Evolutionary conservation across 1,140 invertebrate genomes (phyloP), one percentile per base, ranked within the genome.

Genomic region (Anoplophora glabripennis): DNA sequence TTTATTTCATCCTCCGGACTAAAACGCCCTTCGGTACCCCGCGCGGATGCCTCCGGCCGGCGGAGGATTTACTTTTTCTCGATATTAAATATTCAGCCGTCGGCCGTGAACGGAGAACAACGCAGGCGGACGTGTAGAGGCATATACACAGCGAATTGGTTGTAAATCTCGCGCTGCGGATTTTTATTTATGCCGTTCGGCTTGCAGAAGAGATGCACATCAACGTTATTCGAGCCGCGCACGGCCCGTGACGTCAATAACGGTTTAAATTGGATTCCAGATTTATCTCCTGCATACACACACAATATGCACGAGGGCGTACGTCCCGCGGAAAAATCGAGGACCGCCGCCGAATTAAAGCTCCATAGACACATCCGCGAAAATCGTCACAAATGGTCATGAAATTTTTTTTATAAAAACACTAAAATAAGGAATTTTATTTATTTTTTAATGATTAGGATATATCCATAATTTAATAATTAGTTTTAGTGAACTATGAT

Each of bases 251-350:
- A 64, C 63, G 63, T 64, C 63, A 64, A 64, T 64, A 64, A 64
- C 63, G 58, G 57, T 64, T 64, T 61, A 64, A 64, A 64, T 64
- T 64, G 63, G 63, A 64, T 64, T 64, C 47, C 52, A 54, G 63
- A 64, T 64, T 64, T 64, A 64, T 64, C 61, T 59, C 40, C 55
- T 47, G 54, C 45, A 45, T 53, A 51, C 60, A 62, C n/a, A n/a
- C 21, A 28, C 21, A 28, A 62, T 62, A 51, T 57, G 60, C 34
- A 62, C 57, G 53, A 53, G 55, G 59, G 60, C 51, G 54, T 57
- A 28, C 21, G 5, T 5, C 5, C 3, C 21, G 21, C 21, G 51
- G 57, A 28, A 28, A 28, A 28, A 5, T 28, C 21, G 21, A 5
- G 21, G 21, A 5, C 5, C 21, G 5, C 5, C 5, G 21, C 21